Evolutionary conservation across 2,888 invertebrate genomes (phyloP).

Genomic region (Stratiomys singularior): DNA sequence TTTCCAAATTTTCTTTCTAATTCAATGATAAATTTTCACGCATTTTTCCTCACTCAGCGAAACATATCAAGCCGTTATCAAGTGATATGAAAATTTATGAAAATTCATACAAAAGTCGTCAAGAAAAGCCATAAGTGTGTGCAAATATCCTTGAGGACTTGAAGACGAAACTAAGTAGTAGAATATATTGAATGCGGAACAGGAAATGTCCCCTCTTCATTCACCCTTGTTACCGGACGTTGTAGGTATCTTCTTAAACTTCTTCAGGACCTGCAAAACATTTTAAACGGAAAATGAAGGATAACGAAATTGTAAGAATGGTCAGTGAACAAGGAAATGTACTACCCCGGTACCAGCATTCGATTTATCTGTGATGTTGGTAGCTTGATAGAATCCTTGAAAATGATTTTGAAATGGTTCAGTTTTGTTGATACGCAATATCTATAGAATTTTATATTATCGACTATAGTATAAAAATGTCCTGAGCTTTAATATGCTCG

Average conservation of each 20-base stretch:
- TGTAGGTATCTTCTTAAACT: no score
- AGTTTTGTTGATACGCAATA: no score
- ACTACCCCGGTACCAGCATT: no score
- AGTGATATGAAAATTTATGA: slow-evolving; percentile 34
- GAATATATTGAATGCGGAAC: not conserved
- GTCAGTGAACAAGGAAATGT: slow-evolving; percentile 16
- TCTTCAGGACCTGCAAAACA: no score
- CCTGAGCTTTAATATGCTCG: no score
- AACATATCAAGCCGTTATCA: not conserved
- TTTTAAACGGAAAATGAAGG: not conserved
- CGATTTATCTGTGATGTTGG: no score
- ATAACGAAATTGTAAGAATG: not conserved
- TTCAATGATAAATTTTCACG: not conserved
- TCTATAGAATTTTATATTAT: no score
- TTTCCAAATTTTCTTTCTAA: not conserved
- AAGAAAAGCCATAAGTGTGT: no score
- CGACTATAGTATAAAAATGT: no score
- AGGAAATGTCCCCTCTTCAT: not conserved
- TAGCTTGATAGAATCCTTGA: no score
- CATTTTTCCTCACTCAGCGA: not conserved
- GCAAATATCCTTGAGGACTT: no score
- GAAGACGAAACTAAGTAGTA: slow-evolving; percentile 8
- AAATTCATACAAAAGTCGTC: slow-evolving; percentile 14
- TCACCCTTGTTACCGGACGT: slow-evolving; percentile 22
- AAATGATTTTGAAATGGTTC: no score